Percentiles rank a stretch among this genome's conserved stretches.
Evolutionary conservation across 2,797 vertebrate species (phyloP).

Genomic region (Neoniphon sammara): DNA sequence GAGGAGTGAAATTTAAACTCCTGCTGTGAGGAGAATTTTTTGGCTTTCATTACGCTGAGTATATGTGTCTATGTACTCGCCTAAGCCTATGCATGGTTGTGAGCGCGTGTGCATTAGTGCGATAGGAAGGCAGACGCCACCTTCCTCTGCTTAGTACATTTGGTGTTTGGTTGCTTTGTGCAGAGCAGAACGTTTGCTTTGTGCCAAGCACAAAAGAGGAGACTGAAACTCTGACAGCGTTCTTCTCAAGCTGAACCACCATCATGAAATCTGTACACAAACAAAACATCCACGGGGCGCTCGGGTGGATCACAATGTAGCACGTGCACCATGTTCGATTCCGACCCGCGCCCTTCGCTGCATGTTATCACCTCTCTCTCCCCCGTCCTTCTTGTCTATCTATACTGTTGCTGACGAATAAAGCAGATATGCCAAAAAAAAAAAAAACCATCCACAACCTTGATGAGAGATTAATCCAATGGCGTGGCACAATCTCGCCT

Average conservation of each 20-base stretch:
- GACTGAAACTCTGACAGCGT: constrained; percentile 46
- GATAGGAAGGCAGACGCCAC: constrained; percentile 43
- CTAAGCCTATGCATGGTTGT: constrained; percentile 18
- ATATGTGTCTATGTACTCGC: constrained; percentile 1
- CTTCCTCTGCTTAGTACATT: constrained; percentile 48
- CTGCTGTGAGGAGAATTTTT: constrained; percentile 68
- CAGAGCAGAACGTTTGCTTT: constrained; percentile 69
- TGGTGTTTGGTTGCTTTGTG: constrained; percentile 71
- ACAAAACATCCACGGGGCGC: constrained; percentile 51
- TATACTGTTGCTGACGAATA: too few relatives aligned
- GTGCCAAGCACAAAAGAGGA: constrained; percentile 58
- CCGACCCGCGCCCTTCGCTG: too few relatives aligned
- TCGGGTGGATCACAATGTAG: too few relatives aligned
- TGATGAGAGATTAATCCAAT: constrained; percentile 42
- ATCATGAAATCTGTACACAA: constrained; percentile 55
- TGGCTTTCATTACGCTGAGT: constrained; percentile 65
- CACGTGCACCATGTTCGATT: too few relatives aligned
- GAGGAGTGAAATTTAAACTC: constrained; percentile 77
- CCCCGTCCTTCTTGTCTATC: too few relatives aligned
- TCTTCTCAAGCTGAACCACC: constrained; percentile 47
- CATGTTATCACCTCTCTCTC: too few relatives aligned
- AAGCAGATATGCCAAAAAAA: too few relatives aligned
- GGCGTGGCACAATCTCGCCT: background rate
- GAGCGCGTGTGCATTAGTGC: constrained; percentile 1
- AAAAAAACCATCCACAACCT: constrained; percentile 58